Conservation (phyloP, 2,888 invertebrate species). For the Pyralis farinalis region DNA sequence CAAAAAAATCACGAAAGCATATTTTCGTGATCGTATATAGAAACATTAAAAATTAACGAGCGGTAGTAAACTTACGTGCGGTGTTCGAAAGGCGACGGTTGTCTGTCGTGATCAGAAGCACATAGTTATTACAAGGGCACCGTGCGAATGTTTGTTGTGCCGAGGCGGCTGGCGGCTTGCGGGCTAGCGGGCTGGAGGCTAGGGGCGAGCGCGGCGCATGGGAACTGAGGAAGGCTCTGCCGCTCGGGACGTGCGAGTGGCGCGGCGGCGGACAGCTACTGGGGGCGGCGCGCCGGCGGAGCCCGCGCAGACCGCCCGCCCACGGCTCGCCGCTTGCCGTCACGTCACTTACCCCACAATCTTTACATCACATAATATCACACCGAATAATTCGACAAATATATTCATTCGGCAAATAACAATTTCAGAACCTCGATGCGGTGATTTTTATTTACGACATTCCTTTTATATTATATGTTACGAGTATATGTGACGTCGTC, state of each 20-base stretch:
- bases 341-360: slow-evolving; percentile 67
- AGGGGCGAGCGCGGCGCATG: slow-evolving; percentile 27
- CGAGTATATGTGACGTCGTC: slow-evolving; percentile 5
- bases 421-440: slow-evolving; percentile 4
- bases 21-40: background rate
- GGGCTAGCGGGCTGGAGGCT: slow-evolving; percentile 14
- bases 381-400: slow-evolving; percentile 37
- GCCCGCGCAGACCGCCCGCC: slow-evolving; percentile 55
- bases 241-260: slow-evolving; percentile 61
- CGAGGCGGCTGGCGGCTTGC: slow-evolving; percentile 30
- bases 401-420: slow-evolving; percentile 16
- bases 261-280: slow-evolving; percentile 64
- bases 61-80: slow-evolving; percentile 43
- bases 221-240: slow-evolving; percentile 25
- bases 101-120: slow-evolving; percentile 38
- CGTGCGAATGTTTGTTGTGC: slow-evolving; percentile 57
- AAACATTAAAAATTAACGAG: slow-evolving; percentile 1
- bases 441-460: slow-evolving; percentile 11
- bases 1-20: background rate
- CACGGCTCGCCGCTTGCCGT: slow-evolving; percentile 50
- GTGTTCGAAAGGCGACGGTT: slow-evolving; percentile 25
- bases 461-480: slow-evolving; percentile 1
- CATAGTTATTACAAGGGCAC: slow-evolving; percentile 44
- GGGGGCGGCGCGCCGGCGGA: slow-evolving; percentile 52
- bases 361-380: slow-evolving; percentile 60